Evolutionary conservation across 2,888 invertebrate genomes (phyloP), one percentile per base, ranked within the genome.

Genomic region (Biston stratarius): DNA sequence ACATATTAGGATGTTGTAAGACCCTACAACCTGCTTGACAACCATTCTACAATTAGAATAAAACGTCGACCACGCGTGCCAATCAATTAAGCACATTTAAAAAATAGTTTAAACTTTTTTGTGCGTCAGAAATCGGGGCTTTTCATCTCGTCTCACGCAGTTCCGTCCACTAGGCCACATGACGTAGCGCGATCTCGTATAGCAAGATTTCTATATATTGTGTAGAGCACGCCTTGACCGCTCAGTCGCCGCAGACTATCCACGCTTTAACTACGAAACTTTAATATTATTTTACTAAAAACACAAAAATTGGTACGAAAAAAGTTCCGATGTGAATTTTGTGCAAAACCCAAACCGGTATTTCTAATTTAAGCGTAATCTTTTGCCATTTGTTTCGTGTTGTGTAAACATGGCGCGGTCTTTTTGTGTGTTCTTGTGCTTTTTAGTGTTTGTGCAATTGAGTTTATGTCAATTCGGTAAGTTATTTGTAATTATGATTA

Each of bases 391-490:
- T 49, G 67, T 65, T 33, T 68, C 55, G 64, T 58, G 59, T 66
- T 71, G 64, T 61, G 70, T 71, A 69, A 69, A 63, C 24, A 86
- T 87, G 86, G 79, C 80, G 56, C 77, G 73, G 59, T 60, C 63
- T 61, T 70, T 77, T 69, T 66, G 76, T 76, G 73, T 77, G 68
- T 51, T 81, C 69, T 60, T 90, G 76, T 88, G 86, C 81, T 70
- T 86, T 69, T 80, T 75, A 84, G 71, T 88, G 79, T 85, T 81
- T 81, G 74, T 85, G 44, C 79, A 82, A 71, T 60, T 76, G 59
- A 86, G 83, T 51, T 72, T 77, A 8, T 83, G 85, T 74, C 92
- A 91, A 59, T 89, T 86, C 49, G 87, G 92, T 91, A 47, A 90
- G 90, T 87, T 66, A 14, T 59, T 63, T 60, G 42, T 6, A 38